A percentile compares a stretch with the other conserved stretches of the same genome.
These are phyloP conservation scores for Tragelaphus strepsiceros DNA, from an alignment of 2,113 vertebrate species.

Conservation along the genomic window DNA sequence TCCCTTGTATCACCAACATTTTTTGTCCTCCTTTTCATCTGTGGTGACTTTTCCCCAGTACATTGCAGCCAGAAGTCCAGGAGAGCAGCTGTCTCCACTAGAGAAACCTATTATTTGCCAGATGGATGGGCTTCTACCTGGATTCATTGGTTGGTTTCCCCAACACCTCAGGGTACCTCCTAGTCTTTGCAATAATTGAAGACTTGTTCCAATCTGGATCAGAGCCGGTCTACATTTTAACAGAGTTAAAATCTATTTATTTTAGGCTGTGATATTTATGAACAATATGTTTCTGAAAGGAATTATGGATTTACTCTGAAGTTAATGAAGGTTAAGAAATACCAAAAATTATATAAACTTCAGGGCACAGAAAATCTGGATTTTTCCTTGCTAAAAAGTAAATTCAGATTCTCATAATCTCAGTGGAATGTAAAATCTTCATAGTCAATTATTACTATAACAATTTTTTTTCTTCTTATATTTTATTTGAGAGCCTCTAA, in stretches of 20 bases:
- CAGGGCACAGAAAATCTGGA: background rate
- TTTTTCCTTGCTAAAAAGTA: no score
- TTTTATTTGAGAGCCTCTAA: no score
- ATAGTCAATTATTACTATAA: no score
- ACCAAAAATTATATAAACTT: background rate
- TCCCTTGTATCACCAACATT: background rate
- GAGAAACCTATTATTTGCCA: conserved; percentile 69
- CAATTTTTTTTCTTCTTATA: no score
- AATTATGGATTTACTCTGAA: background rate
- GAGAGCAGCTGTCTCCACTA: conserved; percentile 75
- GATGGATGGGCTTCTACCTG: conserved; percentile 48
- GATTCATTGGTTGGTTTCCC: conserved; percentile 14
- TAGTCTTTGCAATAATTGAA: background rate
- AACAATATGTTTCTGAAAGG: background rate
- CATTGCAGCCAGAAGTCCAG: conserved; percentile 75
- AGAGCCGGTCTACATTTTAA: background rate
- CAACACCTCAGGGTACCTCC: background rate
- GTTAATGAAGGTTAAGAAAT: background rate
- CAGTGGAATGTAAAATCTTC: no score
- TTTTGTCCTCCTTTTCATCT: conserved; percentile 68
- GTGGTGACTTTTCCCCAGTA: conserved; percentile 42
- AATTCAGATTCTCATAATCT: no score
- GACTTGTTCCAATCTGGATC: background rate
- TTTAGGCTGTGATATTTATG: background rate
- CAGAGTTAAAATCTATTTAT: conserved; percentile 16